A percentile compares a stretch with the other conserved stretches of the same genome.
Conservation (phyloP, 2,113 vertebrate genomes). For the Aphyosemion australe region DNA sequence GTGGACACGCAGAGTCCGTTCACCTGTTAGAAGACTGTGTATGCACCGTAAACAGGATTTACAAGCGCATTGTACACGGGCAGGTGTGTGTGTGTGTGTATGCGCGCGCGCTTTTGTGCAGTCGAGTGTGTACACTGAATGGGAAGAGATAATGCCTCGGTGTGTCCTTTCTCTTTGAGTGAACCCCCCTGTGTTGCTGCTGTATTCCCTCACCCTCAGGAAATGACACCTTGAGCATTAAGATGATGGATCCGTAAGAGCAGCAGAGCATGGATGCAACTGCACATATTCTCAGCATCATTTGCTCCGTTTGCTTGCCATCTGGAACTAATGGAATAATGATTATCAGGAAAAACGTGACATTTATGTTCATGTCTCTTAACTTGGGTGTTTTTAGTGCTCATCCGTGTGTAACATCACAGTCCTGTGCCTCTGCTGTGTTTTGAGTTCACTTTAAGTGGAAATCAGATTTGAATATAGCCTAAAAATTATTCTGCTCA, state of each 20-base stretch:
- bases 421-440: conserved; percentile 5
- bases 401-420: not conserved
- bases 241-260: conserved; percentile 58
- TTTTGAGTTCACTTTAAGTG: conserved; percentile 11
- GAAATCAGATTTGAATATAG: conserved; percentile 31
- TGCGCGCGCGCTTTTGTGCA: not conserved
- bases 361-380: conserved; percentile 18
- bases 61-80: not conserved
- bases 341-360: conserved; percentile 24
- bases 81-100: too few relatives aligned
- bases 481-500: not conserved
- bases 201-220: conserved; percentile 50
- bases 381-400: conserved; percentile 3
- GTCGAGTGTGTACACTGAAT: conserved; percentile 18
- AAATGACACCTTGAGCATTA: conserved; percentile 63
- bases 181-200: conserved; percentile 48
- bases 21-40: conserved; percentile 34
- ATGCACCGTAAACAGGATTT: conserved; percentile 22
- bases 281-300: conserved; percentile 32
- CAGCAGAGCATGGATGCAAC: conserved; percentile 45
- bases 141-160: conserved; percentile 45
- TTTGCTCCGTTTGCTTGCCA: conserved; percentile 48
- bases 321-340: conserved; percentile 55
- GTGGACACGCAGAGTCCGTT: conserved; percentile 28
- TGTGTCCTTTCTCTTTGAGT: conserved; percentile 46